Evolutionary conservation across 2,113 vertebrate species (phyloP), one percentile per base, ranked within the genome.

Genomic region (Abramis brama): DNA sequence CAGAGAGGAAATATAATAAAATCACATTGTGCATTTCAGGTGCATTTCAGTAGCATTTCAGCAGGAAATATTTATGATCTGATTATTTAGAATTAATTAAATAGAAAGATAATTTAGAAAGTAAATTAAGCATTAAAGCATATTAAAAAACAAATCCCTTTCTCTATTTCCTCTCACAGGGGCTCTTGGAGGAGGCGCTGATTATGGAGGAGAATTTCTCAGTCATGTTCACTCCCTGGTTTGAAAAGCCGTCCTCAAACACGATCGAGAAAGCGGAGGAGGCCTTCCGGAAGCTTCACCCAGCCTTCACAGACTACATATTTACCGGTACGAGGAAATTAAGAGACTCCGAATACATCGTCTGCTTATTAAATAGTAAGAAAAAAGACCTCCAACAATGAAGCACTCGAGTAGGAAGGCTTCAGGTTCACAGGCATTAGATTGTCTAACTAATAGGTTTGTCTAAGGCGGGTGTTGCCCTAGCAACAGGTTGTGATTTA

Each of bases 171-270:
- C 12, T 17, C 33, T 30, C 27, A 17, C 43, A 87, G 80, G 52
- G 83, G 50, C 57, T 95, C 94, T 86, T 95, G 91, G 93, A 93
- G 92, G 91, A 94, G 89, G 92, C 94, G 73, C 91, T 94, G 80
- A 89, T 89, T 62, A 91, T 71, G 83, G 86, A 93, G 5, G 86
- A 91, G 27, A 90, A 92, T 36, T 95, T 96, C 90, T 93, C 85
- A 0, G 92, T 94, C 79, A 92, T 94, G 93, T 95, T 95, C 88
- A 96, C 94, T 25, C 92, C 94, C 30, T 89, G 92, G 91, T 88
- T 78, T 79, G 85, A 86, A 86, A 91, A 92, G 90, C 88, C 92
- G 66, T 92, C 85, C 59, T 79, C 70, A 83, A 90, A 92, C 23
- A 89, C 88, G 87, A 91, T 90, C 79, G 90, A 93, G 27, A 90